Conservation (phyloP, 2,888 invertebrate species). For the Pandemis heparana region DNA sequence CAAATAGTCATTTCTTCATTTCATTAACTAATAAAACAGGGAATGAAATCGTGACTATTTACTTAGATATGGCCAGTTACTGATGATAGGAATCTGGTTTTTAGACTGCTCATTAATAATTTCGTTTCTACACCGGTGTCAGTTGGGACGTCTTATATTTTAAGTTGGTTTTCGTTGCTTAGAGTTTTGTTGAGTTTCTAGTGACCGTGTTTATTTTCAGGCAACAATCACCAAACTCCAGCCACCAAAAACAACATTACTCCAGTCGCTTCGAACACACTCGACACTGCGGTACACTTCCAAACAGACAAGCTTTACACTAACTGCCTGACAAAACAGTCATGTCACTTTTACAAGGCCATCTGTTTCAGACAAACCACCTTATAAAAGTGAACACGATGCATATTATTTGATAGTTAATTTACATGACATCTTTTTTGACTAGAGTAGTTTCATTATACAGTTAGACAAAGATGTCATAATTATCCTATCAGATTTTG, state of each 20-base stretch:
- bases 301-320: slow-evolving; percentile 51
- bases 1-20: background rate
- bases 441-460: background rate
- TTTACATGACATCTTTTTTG: slow-evolving; percentile 7
- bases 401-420: slow-evolving; percentile 14
- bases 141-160: slow-evolving; percentile 17
- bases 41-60: background rate
- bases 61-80: background rate
- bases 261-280: slow-evolving; percentile 64
- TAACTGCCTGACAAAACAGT: slow-evolving; percentile 48
- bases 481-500: slow-evolving; percentile 9
- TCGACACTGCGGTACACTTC: slow-evolving; percentile 75
- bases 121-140: slow-evolving; percentile 3
- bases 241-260: slow-evolving; percentile 68
- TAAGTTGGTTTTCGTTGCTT: slow-evolving; percentile 16
- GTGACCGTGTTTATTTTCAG: slow-evolving; percentile 67
- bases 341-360: slow-evolving; percentile 1
- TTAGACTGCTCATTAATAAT: background rate
- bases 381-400: slow-evolving; percentile 10
- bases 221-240: slow-evolving; percentile 71
- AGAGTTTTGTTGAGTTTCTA: slow-evolving; percentile 16
- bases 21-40: background rate
- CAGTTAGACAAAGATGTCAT: slow-evolving; percentile 19
- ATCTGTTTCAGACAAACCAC: background rate
- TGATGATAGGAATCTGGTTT: background rate